These are phyloP conservation scores for Tinea semifulvella DNA, from an alignment of 2,888 invertebrate genomes.

Conservation along the genomic window DNA sequence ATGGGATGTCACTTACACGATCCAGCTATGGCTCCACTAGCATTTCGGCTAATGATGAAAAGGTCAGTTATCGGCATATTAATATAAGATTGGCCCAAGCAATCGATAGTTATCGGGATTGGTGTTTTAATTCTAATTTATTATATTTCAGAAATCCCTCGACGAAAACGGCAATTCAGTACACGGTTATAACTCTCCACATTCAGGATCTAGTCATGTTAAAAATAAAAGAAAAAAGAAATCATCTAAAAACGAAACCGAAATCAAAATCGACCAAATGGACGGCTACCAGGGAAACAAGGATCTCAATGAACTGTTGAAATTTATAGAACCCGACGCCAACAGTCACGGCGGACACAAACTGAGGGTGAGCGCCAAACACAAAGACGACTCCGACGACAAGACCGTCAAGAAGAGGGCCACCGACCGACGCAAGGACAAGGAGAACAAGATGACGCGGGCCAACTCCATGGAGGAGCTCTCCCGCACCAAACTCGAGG, in stretches of 20 bases:
- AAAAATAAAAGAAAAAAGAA: slow-evolving; percentile 69
- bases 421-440: slow-evolving; percentile 46
- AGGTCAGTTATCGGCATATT: slow-evolving; percentile 29
- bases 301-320: slow-evolving; percentile 78
- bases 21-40: slow-evolving; percentile 40
- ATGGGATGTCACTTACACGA: slow-evolving; percentile 43
- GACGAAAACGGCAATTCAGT: slow-evolving; percentile 86
- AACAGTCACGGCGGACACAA: slow-evolving; percentile 38
- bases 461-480: slow-evolving; percentile 85
- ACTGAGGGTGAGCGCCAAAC: slow-evolving; percentile 37
- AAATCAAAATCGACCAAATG: slow-evolving; percentile 56
- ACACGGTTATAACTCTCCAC: slow-evolving; percentile 59
- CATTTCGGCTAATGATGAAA: slow-evolving; percentile 32
- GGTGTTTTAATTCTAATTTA: not conserved
- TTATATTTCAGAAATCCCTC: slow-evolving; percentile 67
- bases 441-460: slow-evolving; percentile 63
- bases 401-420: slow-evolving; percentile 59
- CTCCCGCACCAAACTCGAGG: slow-evolving; percentile 78
- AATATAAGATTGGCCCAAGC: not conserved
- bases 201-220: slow-evolving; percentile 56
- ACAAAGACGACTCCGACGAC: slow-evolving; percentile 52
- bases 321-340: slow-evolving; percentile 76
- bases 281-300: slow-evolving; percentile 83
- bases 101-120: not conserved
- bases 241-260: slow-evolving; percentile 67